Conservation (phyloP, 1,140 invertebrate genomes). For the Hycleus phaleratus region DNA sequence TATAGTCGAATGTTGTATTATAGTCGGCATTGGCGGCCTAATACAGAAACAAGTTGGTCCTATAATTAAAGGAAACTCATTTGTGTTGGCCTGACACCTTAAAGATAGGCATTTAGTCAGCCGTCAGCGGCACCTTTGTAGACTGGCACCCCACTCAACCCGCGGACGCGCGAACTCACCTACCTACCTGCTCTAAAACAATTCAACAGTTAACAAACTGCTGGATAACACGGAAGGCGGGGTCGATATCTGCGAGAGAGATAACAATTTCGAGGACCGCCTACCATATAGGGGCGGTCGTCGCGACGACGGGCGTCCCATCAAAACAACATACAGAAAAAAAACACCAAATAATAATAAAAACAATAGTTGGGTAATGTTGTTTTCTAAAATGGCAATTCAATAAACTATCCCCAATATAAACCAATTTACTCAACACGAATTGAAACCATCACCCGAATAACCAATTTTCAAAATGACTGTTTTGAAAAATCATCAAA, state of each 20-base stretch:
- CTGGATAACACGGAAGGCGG: constrained; percentile 22
- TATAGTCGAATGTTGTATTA: background rate
- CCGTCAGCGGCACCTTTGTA: constrained; percentile 40
- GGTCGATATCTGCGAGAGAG: constrained; percentile 21
- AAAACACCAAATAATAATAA: no score
- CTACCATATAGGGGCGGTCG: constrained; percentile 3
- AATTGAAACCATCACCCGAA: no score
- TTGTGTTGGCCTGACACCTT: constrained; percentile 41
- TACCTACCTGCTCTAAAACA: constrained; percentile 39
- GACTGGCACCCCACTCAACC: constrained; percentile 19
- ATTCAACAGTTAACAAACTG: constrained; percentile 25
- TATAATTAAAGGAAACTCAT: constrained; percentile 43
- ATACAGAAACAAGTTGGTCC: constrained; percentile 37
- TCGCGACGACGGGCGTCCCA: constrained; percentile 12
- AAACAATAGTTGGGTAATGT: no score
- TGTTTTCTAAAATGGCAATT: no score
- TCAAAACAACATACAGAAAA: no score
- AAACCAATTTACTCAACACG: no score
- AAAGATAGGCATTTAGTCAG: constrained; percentile 43
- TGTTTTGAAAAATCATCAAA: no score
- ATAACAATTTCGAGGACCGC: constrained; percentile 9
- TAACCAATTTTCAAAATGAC: no score
- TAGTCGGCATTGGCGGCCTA: constrained; percentile 22
- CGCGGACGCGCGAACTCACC: constrained; percentile 25
- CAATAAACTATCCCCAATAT: no score